Evolutionary conservation across 2,888 invertebrate species (phyloP).

Genomic region (Athalia rosae): DNA sequence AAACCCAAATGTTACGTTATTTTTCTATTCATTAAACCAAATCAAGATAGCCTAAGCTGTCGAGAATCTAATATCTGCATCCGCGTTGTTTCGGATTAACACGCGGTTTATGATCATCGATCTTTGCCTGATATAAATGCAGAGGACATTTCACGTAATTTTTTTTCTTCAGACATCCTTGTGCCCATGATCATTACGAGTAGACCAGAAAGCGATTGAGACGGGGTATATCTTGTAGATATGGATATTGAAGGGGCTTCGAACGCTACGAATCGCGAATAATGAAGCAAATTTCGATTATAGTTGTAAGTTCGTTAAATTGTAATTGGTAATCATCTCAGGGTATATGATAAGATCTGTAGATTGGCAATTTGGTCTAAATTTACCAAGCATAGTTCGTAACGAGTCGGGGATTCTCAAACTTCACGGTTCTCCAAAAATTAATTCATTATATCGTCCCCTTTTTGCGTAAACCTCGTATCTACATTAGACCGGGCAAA

Average conservation of each 20-base stretch:
- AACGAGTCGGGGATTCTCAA: not conserved
- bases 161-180: too few relatives aligned
- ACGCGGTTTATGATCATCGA: slow-evolving; percentile 31
- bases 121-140: slow-evolving; percentile 19
- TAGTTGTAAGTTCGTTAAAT: not conserved
- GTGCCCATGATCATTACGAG: too few relatives aligned
- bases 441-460: not conserved
- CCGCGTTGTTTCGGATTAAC: slow-evolving; percentile 9
- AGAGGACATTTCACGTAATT: not conserved
- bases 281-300: not conserved
- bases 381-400: not conserved
- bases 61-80: not conserved
- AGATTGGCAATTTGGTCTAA: not conserved
- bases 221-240: too few relatives aligned
- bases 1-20: not conserved
- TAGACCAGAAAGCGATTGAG: too few relatives aligned
- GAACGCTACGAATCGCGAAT: too few relatives aligned
- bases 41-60: not conserved
- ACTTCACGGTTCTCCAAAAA: slow-evolving; percentile 1
- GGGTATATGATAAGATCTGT: not conserved
- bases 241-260: too few relatives aligned
- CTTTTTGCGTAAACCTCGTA: too few relatives aligned
- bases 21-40: not conserved
- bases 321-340: not conserved
- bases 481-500: too few relatives aligned